Base-by-base conservation (phyloP, 2,113 vertebrate species). In the Tachysurus vachellii region DNA sequence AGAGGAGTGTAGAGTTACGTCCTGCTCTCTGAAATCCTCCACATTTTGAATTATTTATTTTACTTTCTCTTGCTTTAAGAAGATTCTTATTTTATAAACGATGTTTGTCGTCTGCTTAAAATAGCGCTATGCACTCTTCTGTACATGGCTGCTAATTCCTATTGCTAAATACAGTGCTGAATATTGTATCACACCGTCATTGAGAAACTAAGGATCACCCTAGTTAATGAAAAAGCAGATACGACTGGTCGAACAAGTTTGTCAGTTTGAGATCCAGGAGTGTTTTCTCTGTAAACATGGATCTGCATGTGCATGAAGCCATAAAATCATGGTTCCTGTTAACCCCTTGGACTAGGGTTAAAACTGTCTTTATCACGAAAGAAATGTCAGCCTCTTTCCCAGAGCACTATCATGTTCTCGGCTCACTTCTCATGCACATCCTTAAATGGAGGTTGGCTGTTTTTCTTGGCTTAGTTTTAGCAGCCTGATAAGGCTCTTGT, bases 381-480 rank as follows among this genome's bases (percentile, higher is more conserved):
- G 28, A 62, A 47, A 59, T 75, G 21, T 84, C 70, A 2, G 84
- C 19, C 17, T 61, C 17, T 6, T 44, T 86, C 28, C 14, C 10
- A 2, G n/a, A 4, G 47, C 23, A 12, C 26, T 36, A 79, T 85
- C 73, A 36, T 4, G 11, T 68, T 85, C 61, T 17, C 23, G 16
- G 16, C 42, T 13, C 23, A 19, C 79, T 2, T n/a, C 4, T 10
- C 47, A 50, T 5, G 47, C 47, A 50, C 47, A 50, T 87, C 70
- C 81, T 23, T 66, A 62, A 2, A 42, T 62, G 68, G 47, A 36
- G 53, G 17, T 73, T 47, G 64, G 2, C 57, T 71, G 79, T 80
- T 80, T 84, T 23, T 53, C 92, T 93, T 93, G 80, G 56, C 89
- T 90, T 86, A 56, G 90, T 89, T 4, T 62, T 6, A 56, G 44